Evolutionary conservation across 1,140 invertebrate species (phyloP).

Genomic region (Bombus cullumanus): DNA sequence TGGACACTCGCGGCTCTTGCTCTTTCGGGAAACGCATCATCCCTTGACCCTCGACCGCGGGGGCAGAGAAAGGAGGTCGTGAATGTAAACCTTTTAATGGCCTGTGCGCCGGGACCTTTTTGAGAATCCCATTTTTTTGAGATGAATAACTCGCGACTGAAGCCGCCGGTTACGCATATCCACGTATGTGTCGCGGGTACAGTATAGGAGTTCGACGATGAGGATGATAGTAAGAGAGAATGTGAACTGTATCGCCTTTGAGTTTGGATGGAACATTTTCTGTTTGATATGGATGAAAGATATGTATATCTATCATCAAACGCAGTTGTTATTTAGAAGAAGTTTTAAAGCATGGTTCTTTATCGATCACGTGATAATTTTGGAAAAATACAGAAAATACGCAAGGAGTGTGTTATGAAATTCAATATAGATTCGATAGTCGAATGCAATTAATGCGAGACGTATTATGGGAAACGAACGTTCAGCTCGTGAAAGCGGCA

Average conservation of each 20-base stretch:
- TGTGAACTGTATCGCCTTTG: too few relatives aligned
- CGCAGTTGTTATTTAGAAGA: background rate
- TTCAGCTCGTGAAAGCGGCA: conserved; percentile 35
- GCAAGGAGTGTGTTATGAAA: too few relatives aligned
- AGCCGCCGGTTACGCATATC: conserved; percentile 12
- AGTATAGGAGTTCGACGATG: background rate
- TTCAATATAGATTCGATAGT: background rate
- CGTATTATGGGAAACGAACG: conserved; percentile 20
- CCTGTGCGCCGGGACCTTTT: conserved; percentile 71
- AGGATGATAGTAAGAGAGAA: background rate
- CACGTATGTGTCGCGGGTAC: background rate
- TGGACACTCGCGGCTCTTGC: conserved; percentile 68
- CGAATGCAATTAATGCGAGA: conserved; percentile 9
- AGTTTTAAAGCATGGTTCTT: background rate
- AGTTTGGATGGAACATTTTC: background rate
- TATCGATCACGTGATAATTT: background rate
- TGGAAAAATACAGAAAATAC: background rate
- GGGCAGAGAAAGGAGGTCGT: conserved; percentile 57
- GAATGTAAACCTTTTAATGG: conserved; percentile 78
- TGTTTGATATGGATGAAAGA: background rate
- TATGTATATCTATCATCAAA: background rate
- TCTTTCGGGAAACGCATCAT: conserved; percentile 69
- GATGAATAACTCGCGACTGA: conserved; percentile 69
- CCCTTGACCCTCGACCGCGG: conserved; percentile 76
- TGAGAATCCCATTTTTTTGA: conserved; percentile 62